Conservation (phyloP, 2,113 vertebrate species). For the Prunella himalayana region DNA sequence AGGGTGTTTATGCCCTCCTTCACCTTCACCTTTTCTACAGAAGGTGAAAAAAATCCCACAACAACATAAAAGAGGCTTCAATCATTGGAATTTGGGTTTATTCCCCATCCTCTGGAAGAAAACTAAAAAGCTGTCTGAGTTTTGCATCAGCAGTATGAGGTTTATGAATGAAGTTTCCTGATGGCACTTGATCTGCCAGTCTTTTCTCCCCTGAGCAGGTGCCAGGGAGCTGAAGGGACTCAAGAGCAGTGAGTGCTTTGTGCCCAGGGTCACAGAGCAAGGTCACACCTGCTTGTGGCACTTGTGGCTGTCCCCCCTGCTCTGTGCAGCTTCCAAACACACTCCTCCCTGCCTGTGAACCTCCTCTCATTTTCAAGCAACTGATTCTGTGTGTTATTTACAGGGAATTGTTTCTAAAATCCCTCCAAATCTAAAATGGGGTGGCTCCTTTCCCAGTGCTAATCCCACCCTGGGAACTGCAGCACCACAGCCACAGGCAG, state of each 20-base stretch:
- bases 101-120: neutral
- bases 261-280: neutral
- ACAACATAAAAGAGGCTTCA: neutral
- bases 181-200: neutral
- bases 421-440: neutral
- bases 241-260: fast-evolving
- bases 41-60: neutral
- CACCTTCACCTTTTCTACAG: neutral
- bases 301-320: neutral
- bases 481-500: neutral
- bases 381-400: neutral
- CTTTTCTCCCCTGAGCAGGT: neutral
- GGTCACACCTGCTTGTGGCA: neutral
- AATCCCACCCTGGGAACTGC: neutral
- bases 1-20: neutral
- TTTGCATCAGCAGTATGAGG: neutral
- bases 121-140: neutral
- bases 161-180: neutral
- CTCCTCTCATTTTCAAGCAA: neutral
- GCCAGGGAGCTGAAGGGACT: neutral
- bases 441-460: neutral
- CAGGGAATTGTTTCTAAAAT: neutral
- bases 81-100: neutral
- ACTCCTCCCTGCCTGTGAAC: fast-evolving
- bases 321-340: neutral